phyloP scores from a whole-genome alignment of 2,113 vertebrate genomes.

The Gasterosteus nipponicus region DNA sequence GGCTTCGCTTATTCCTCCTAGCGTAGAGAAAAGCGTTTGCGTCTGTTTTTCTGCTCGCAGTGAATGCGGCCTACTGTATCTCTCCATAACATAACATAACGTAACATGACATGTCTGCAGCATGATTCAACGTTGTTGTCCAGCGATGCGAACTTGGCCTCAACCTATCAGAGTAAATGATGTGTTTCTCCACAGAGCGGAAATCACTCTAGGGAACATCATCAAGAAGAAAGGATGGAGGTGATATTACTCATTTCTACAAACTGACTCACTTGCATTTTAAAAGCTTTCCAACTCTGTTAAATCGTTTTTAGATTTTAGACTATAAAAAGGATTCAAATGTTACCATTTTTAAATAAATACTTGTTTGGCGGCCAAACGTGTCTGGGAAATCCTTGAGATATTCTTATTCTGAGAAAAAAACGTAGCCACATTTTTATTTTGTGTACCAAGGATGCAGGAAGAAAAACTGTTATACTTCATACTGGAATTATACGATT shows the following conservation, averaged over 20 bases:
- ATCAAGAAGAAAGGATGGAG: slow-evolving; percentile 86
- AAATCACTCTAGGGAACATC: slow-evolving; percentile 83
- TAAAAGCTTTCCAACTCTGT: slow-evolving; percentile 19
- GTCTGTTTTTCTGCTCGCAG: background rate
- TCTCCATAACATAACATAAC: background rate
- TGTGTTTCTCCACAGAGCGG: slow-evolving; percentile 75
- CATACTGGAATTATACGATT: background rate
- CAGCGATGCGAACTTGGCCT: background rate
- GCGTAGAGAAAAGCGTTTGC: slow-evolving; percentile 16
- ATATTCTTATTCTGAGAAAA: slow-evolving; percentile 13
- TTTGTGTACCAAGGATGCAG: background rate
- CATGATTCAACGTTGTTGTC: slow-evolving; percentile 10
- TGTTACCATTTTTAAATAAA: slow-evolving; percentile 21
- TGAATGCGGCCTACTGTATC: too few species aligned
- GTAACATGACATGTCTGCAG: background rate
- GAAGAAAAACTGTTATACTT: background rate
- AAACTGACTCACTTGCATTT: slow-evolving; percentile 33
- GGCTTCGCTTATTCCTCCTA: slow-evolving; percentile 36
- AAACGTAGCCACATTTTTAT: background rate
- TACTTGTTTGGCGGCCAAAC: slow-evolving; percentile 10
- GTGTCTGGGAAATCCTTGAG: slow-evolving; percentile 1
- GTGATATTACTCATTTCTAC: slow-evolving; percentile 55
- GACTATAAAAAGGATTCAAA: slow-evolving; percentile 56
- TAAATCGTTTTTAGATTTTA: background rate
- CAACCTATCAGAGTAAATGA: slow-evolving; percentile 9